A percentile compares a stretch with the other conserved stretches of the same genome.
phyloP scores from a whole-genome alignment of 2,888 invertebrate genomes.

The Horisme vitalbata region DNA sequence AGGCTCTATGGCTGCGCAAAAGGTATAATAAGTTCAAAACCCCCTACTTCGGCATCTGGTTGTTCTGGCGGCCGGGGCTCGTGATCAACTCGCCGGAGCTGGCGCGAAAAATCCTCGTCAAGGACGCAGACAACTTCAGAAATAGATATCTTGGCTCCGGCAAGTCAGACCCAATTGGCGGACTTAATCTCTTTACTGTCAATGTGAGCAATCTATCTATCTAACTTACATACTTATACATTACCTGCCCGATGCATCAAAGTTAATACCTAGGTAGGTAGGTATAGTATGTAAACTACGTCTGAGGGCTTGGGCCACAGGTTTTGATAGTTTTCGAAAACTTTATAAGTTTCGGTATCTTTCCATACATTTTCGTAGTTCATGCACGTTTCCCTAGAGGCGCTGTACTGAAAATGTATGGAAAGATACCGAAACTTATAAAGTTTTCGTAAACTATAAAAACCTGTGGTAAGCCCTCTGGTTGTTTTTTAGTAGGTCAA shows the following conservation, averaged over 20 bases:
- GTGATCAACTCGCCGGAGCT: conserved; percentile 57
- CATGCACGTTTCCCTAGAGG: too few relatives aligned
- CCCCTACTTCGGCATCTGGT: conserved; percentile 62
- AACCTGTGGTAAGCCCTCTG: too few relatives aligned
- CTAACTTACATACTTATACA: not conserved
- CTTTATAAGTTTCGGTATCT: too few relatives aligned
- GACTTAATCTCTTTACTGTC: conserved; percentile 50
- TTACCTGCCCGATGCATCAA: too few relatives aligned
- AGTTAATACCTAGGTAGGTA: too few relatives aligned
- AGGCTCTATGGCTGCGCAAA: conserved; percentile 50
- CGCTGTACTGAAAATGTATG: too few relatives aligned
- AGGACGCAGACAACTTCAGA: conserved; percentile 54
- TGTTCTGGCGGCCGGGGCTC: conserved; percentile 60
- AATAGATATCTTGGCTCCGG: conserved; percentile 53
- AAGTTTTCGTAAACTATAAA: too few relatives aligned
- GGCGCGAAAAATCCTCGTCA: conserved; percentile 52
- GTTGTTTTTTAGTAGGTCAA: not conserved
- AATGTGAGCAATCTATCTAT: conserved; percentile 47
- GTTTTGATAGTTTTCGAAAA: too few relatives aligned
- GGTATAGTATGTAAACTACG: too few relatives aligned
- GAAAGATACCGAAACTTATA: too few relatives aligned
- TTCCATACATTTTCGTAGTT: too few relatives aligned
- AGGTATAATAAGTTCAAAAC: conserved; percentile 43
- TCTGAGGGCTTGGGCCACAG: too few relatives aligned
- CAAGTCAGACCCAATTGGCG: conserved; percentile 52